phyloP scores from a whole-genome alignment of 2,888 invertebrate genomes.

The Malthinus seriepunctatus region DNA sequence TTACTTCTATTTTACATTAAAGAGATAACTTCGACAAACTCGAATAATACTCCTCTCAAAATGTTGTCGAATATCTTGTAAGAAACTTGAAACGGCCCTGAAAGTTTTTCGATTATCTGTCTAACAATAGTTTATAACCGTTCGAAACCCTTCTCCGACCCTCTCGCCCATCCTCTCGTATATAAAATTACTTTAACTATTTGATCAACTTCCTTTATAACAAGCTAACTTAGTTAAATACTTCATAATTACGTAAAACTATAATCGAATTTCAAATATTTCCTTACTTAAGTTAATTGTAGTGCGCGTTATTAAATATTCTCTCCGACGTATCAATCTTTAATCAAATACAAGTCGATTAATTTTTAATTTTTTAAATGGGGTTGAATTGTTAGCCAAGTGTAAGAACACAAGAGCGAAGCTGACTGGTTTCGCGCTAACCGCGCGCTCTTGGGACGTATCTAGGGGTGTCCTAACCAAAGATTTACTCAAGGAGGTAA shows the following conservation, averaged over 20 bases:
- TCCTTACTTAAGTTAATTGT: neutral
- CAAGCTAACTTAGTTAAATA: neutral
- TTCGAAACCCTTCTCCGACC: slow-evolving; percentile 8
- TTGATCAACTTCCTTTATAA: slow-evolving; percentile 12
- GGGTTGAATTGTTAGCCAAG: slow-evolving; percentile 4
- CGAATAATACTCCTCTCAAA: slow-evolving; percentile 20
- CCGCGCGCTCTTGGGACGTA: slow-evolving; percentile 29
- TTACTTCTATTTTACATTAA: slow-evolving; percentile 31
- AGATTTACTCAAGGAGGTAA: slow-evolving; percentile 38
- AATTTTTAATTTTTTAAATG: slow-evolving; percentile 24
- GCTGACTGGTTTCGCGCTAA: slow-evolving; percentile 24
- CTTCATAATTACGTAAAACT: neutral
- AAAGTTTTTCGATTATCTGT: slow-evolving; percentile 24
- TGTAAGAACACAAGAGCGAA: slow-evolving; percentile 10
- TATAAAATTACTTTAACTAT: slow-evolving; percentile 21
- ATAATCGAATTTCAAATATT: neutral
- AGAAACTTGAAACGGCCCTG: slow-evolving; percentile 17
- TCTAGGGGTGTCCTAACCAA: slow-evolving; percentile 28
- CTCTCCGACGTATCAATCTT: too few relatives aligned
- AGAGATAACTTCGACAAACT: slow-evolving; percentile 27
- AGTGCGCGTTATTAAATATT: neutral
- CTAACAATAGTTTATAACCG: slow-evolving; percentile 22
- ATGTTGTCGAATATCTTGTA: slow-evolving; percentile 23
- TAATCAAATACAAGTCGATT: slow-evolving; percentile 8
- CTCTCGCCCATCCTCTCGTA: neutral